Conservation (phyloP, 1,140 invertebrate genomes). For the Lucilia cuprina region DNA sequence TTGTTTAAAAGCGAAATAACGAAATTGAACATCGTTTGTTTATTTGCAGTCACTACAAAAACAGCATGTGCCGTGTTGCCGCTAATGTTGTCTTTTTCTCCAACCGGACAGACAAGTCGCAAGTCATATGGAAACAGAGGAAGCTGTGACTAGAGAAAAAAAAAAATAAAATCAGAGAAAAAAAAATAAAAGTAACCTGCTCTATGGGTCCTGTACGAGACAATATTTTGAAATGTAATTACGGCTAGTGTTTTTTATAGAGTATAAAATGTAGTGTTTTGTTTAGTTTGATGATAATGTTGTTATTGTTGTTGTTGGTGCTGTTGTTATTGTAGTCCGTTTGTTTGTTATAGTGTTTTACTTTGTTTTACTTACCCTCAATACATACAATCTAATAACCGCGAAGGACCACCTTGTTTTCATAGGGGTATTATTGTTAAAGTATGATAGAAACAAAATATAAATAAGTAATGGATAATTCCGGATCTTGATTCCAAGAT, state of each 20-base stretch:
- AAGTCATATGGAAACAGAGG: not conserved
- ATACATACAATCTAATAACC: slow-evolving; percentile 25
- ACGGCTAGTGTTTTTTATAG: slow-evolving; percentile 29
- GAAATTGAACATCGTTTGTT: not conserved
- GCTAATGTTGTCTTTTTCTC: not conserved
- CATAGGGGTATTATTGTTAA: no score
- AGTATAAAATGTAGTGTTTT: slow-evolving; percentile 26
- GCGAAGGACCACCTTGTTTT: not conserved
- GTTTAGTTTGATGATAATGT: slow-evolving; percentile 19
- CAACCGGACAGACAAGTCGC: not conserved
- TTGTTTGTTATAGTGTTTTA: not conserved
- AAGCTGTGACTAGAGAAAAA: not conserved
- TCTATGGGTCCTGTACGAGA: slow-evolving; percentile 25
- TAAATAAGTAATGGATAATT: no score
- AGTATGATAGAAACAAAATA: no score
- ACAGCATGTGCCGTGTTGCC: slow-evolving; percentile 31
- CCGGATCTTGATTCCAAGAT: no score
- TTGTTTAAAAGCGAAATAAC: slow-evolving; percentile 6
- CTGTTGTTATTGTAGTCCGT: not conserved
- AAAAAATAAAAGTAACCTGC: slow-evolving; percentile 25
- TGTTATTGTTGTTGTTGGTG: not conserved
- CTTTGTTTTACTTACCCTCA: slow-evolving; percentile 11
- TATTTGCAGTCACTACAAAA: not conserved
- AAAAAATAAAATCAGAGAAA: not conserved
- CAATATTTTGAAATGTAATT: slow-evolving; percentile 25